Percentiles rank a stretch among this genome's conserved stretches.
These are phyloP conservation scores for Jordanella pulchra DNA, from an alignment of 2,797 vertebrate genomes.

Conservation along the genomic window DNA sequence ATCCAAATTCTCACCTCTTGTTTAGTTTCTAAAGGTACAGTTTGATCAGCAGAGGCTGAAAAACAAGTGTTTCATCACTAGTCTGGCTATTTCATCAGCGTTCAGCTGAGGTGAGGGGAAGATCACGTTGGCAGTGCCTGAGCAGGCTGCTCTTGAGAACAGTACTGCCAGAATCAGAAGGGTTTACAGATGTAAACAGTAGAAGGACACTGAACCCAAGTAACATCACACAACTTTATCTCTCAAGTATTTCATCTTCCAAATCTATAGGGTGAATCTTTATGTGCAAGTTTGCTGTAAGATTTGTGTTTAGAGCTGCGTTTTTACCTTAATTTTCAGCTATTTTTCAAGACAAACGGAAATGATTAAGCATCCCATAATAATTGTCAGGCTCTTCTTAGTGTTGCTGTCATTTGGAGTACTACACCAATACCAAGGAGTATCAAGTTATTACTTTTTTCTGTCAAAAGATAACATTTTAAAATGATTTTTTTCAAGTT, in stretches of 20 bases:
- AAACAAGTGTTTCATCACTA: constrained; percentile 51
- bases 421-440: background rate
- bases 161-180: background rate
- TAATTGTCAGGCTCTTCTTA: background rate
- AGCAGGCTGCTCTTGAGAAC: constrained; percentile 31
- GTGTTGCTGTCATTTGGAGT: background rate
- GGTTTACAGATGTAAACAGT: constrained; percentile 4
- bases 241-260: constrained; percentile 4
- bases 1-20: constrained; percentile 15
- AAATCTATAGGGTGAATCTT: constrained; percentile 1
- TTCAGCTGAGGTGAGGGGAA: constrained; percentile 30
- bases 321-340: constrained; percentile 20
- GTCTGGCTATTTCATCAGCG: constrained; percentile 50
- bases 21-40: constrained; percentile 19
- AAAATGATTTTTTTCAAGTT: background rate
- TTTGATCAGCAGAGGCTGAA: constrained; percentile 45
- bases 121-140: constrained; percentile 8
- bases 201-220: background rate
- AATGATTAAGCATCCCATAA: constrained; percentile 41
- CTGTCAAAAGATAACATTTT: background rate
- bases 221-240: constrained; percentile 8
- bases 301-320: constrained; percentile 9
- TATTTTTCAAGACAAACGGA: constrained; percentile 22
- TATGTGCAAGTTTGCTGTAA: constrained; percentile 9
- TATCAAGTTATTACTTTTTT: background rate